Base-by-base conservation (phyloP, 2,888 invertebrate genomes). In the Lasioglossum leucozonium region DNA sequence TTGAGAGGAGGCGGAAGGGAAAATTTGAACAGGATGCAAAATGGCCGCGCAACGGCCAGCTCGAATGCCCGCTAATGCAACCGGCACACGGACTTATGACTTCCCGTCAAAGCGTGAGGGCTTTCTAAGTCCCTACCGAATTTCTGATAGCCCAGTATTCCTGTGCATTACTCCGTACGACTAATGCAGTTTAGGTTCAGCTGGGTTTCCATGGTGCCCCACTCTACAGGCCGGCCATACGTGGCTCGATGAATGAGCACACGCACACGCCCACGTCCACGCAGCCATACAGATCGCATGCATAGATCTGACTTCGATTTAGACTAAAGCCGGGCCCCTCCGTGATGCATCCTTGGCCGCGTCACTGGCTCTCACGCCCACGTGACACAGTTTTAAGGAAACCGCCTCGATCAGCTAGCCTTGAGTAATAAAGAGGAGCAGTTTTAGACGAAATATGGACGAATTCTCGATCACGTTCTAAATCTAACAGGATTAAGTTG, bases 271-370 rank as follows among this genome's bases (percentile, higher is more conserved):
- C 30, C 22, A 47, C 78, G n/a, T 16, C 30, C 22, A 78, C 47
- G 34, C 75, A 84, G 4, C 26, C 65, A 1, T 65, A 34, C 30
- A 65, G 18, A 18, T 30, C 65, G 78, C 75, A 88, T 91, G 92
- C 90, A 94, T 94, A 94, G 93, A 93, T 92, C 89, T 82, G 87
- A 90, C 81, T 88, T 87, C 81, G 87, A 89, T 91, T 86, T 91
- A 93, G 94, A 94, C 94, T 94, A 94, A 94, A 94, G 94, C 91
- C 88, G 86, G 91, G 87, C 89, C 69, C 85, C 89, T 84, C 88
- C 88, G 89, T 92, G 92, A 93, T 92, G 87, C 93, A 94, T 94
- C 94, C 94, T 92, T 93, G 93, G 93, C 94, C 62, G 94, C 93
- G 93, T 93, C 93, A 92, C 91, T 87, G 87, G 85, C 87, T 81